phyloP scores from a whole-genome alignment of 2,113 vertebrate genomes.

The Nannospalax galili region DNA sequence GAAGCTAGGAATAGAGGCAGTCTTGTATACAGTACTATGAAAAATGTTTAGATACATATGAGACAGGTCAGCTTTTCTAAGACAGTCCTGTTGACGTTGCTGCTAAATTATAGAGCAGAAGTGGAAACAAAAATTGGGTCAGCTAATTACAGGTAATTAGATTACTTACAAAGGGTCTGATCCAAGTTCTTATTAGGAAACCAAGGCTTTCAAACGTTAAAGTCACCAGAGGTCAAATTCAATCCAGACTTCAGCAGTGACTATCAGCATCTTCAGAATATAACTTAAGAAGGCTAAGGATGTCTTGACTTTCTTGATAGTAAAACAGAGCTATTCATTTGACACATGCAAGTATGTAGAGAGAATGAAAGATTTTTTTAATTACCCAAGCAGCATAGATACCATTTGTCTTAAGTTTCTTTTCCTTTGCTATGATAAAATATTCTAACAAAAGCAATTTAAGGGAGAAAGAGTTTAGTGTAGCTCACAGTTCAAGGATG shows the following conservation, averaged over 20 bases:
- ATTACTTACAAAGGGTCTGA: not conserved
- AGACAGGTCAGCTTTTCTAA: conserved; percentile 31
- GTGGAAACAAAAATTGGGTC: not conserved
- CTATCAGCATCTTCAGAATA: not conserved
- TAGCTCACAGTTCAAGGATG: not conserved
- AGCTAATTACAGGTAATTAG: conserved; percentile 13
- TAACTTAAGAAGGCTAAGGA: not conserved
- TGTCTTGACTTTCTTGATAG: not conserved
- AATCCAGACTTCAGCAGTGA: not conserved
- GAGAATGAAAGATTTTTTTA: not conserved
- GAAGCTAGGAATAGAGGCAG: conserved; percentile 5
- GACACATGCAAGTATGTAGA: not conserved
- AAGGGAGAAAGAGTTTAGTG: not conserved
- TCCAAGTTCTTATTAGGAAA: not conserved
- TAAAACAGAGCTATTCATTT: not conserved
- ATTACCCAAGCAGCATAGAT: not conserved
- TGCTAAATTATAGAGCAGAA: conserved; percentile 46
- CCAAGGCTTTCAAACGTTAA: not conserved
- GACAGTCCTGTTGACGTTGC: not conserved
- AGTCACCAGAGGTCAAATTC: not conserved
- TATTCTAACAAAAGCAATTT: not conserved
- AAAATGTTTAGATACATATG: not conserved
- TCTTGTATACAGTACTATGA: not conserved
- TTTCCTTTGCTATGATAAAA: not conserved
- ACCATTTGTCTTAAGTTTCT: not conserved